Base-by-base conservation (phyloP, 1,140 invertebrate genomes). In the Archegozetes longisetosus region DNA sequence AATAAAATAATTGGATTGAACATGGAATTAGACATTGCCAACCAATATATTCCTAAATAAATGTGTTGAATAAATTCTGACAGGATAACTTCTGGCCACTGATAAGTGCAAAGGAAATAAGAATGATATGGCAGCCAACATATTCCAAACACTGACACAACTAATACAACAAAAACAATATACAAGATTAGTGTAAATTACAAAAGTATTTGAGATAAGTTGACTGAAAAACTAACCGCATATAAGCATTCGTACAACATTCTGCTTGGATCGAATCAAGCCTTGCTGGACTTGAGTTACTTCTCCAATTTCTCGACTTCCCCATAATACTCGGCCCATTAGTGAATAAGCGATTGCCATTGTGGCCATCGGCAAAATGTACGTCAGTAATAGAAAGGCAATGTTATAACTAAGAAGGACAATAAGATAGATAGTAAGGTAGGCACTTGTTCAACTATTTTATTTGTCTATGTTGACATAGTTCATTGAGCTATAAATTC, bases 11-110 rank as follows among this genome's bases (percentile, higher is more conserved):
- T 58, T 50, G 57, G 57, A 58, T 58, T 51, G 24, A 58, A 47
- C 84, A 90, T 88, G 64, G 86, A 88, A 72, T 90, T 92, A 71
- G 85, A 88, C 88, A 93, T 93, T 1, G 89, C 88, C 23, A 93
- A 76, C 84, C 87, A 92, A 70, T 92, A 93, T 65, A 91, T 88
- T 54, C 79, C 82, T 62, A 93, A 74, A 70, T 86, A 93, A n/a
- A 90, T 77, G 71, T 93, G 88, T 72, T 93, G 89, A 62, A 90
- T 58, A 22, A 6, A 46, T 28, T 3, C 6, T 1, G 2, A 1
- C 13, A n/a, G 17, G 17, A 49, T 27, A 17, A 58, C 24, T 46
- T 53, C 9, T 3, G 57, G 57, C 57, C 57, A 58, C 26, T 84
- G 83, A 70, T 86, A 84, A 0, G 80, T 78, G 73, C 85, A 86